phyloP scores from a whole-genome alignment of 1,140 invertebrate genomes.

The Triops cancriformis region DNA sequence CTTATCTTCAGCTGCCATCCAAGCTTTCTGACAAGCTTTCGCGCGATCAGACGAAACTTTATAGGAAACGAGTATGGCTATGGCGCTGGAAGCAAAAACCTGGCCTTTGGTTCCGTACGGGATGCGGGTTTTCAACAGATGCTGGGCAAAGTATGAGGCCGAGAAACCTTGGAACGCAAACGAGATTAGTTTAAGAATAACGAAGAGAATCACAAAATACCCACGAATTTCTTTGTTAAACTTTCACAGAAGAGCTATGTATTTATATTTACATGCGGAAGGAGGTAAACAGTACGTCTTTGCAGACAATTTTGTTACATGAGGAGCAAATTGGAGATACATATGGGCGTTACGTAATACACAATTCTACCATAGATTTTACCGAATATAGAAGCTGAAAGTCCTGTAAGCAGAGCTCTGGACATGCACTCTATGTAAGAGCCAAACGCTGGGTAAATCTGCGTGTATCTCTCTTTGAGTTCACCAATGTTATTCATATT shows the following conservation, averaged over 20 bases:
- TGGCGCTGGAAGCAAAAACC: conserved; percentile 39
- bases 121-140: conserved; percentile 37
- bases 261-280: too few relatives aligned
- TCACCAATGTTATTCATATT: conserved; percentile 36
- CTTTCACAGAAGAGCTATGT: too few relatives aligned
- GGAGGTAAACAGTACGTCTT: too few relatives aligned
- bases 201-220: neutral
- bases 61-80: conserved; percentile 37
- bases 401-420: conserved; percentile 42
- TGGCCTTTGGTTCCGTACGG: conserved; percentile 39
- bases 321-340: too few relatives aligned
- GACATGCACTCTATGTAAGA: conserved; percentile 47
- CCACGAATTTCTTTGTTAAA: too few relatives aligned
- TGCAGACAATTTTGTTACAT: too few relatives aligned
- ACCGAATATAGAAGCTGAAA: conserved; percentile 44
- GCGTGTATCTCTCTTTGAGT: conserved; percentile 41
- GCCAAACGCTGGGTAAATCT: conserved; percentile 44
- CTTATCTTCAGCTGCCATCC: conserved; percentile 44
- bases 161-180: conserved; percentile 40
- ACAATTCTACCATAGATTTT: conserved; percentile 24
- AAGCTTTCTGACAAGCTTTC: conserved; percentile 42
- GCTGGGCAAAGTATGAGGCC: conserved; percentile 40
- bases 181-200: conserved; percentile 19
- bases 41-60: conserved; percentile 40
- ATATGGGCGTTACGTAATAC: conserved; percentile 14